Evolutionary conservation across 2,888 invertebrate genomes (phyloP), one percentile per base, ranked within the genome.

Genomic region (Spodoptera exigua): DNA sequence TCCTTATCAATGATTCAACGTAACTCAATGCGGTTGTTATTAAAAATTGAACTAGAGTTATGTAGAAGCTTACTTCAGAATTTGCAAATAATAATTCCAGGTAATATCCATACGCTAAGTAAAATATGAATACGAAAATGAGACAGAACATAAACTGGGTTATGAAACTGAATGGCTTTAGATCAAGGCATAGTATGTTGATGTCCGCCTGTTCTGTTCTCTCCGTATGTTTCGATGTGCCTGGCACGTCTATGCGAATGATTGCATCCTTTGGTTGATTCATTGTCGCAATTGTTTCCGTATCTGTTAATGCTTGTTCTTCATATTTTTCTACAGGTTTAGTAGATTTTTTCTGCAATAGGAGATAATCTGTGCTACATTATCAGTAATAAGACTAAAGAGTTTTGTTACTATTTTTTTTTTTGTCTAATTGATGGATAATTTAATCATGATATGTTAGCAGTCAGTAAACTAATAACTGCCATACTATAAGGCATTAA

Each of bases 1-100:
- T 91, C 83, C 95, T 91, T 79, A 96, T 86, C 85, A 94, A 85
- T 61, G 95, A 95, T 91, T 99, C 99, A 44, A 96, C 84, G 68
- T 96, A 95, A 57, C 98, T 98, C 86, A 99, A 97, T 21, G 96
- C 69, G 61, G 96, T 96, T 82, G 99, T 99, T 81, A 96, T 97
- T 14, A 96, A 95, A 94, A 99, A 99, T 91, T 99, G 99, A 13
- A 99, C 95, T 58, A 99, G 92, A 1, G 99, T 99, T 66, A 99
- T 95, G 87, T 98, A 99, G 96, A 99, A 97, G 44, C 99, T 99
- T 82, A 96, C 98, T 41, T 98, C 98, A 17, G 97, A 96, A n/a
- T 97, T 95, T 0, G 97, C 96, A 88, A 99, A 99, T 84, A 99
- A 98, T 43, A 98, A 91, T 91, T 99, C 99, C 95, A 98, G 96